Percentiles rank a stretch among this genome's conserved stretches.
Conservation (phyloP, 2,888 invertebrate species). For the Cylindroiulus punctatus region DNA sequence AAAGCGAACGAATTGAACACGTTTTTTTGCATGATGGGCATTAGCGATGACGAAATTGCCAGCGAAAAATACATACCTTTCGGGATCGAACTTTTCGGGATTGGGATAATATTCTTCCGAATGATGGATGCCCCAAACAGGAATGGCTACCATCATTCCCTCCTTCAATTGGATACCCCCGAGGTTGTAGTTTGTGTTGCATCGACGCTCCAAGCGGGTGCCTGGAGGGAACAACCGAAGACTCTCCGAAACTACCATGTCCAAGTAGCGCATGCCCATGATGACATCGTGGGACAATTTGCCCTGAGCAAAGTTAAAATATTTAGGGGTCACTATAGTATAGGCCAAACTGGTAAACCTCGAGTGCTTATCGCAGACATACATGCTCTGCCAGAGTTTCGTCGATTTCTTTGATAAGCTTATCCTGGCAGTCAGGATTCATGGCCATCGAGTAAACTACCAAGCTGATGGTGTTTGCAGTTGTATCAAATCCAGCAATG, state of each 20-base stretch:
- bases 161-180: constrained; percentile 53
- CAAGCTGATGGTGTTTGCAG: constrained; percentile 29
- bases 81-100: constrained; percentile 57
- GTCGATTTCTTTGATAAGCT: constrained; percentile 52
- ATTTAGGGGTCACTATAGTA: background rate
- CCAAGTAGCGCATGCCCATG: constrained; percentile 49
- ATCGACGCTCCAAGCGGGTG: constrained; percentile 52
- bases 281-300: constrained; percentile 50
- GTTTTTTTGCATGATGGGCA: no score
- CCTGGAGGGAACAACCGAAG: constrained; percentile 53
- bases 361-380: background rate
- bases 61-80: constrained; percentile 49
- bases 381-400: constrained; percentile 50
- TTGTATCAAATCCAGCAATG: constrained; percentile 56
- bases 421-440: constrained; percentile 54
- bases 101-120: constrained; percentile 56
- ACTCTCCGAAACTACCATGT: constrained; percentile 55
- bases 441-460: constrained; percentile 31
- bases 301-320: background rate
- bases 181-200: constrained; percentile 52
- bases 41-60: no score
- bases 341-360: no score
- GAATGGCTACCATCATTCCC: constrained; percentile 51
- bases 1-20: no score
- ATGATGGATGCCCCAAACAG: constrained; percentile 56